phyloP scores from a whole-genome alignment of 1,140 invertebrate genomes.

The Riptortus pedestris region DNA sequence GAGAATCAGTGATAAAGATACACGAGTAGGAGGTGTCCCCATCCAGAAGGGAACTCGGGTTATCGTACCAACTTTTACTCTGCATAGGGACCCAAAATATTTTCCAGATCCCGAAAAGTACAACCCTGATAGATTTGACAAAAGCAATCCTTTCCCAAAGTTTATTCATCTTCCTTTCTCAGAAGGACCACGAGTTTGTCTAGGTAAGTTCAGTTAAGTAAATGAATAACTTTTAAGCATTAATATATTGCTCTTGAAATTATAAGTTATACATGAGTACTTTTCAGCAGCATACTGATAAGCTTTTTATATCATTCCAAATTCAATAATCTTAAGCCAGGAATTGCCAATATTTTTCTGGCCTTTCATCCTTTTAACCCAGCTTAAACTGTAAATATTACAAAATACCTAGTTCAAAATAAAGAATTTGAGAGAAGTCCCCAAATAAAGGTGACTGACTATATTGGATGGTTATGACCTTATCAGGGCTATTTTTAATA shows the following conservation, averaged over 20 bases:
- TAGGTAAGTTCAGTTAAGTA: constrained; percentile 36
- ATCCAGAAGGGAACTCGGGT: constrained; percentile 35
- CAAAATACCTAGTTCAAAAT: too few relatives aligned
- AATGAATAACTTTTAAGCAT: background rate
- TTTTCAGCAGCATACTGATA: too few relatives aligned
- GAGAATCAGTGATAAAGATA: constrained; percentile 40
- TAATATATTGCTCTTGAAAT: background rate
- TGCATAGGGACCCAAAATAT: constrained; percentile 38
- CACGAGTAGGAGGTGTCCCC: constrained; percentile 32
- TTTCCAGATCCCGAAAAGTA: constrained; percentile 37
- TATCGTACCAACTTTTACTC: constrained; percentile 35
- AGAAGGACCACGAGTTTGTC: constrained; percentile 48
- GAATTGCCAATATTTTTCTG: background rate
- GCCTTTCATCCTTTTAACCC: too few relatives aligned
- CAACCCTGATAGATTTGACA: constrained; percentile 37
- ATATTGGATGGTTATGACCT: too few relatives aligned
- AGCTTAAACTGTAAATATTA: too few relatives aligned
- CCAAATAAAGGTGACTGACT: too few relatives aligned
- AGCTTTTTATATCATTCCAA: background rate
- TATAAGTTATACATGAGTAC: too few relatives aligned
- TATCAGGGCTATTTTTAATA: too few relatives aligned
- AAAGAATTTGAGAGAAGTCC: too few relatives aligned
- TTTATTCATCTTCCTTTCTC: constrained; percentile 46
- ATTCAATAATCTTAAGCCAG: background rate
- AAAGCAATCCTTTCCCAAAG: constrained; percentile 30